Evolutionary conservation across 2,797 vertebrate genomes (phyloP).

Genomic region (Molothrus aeneus): DNA sequence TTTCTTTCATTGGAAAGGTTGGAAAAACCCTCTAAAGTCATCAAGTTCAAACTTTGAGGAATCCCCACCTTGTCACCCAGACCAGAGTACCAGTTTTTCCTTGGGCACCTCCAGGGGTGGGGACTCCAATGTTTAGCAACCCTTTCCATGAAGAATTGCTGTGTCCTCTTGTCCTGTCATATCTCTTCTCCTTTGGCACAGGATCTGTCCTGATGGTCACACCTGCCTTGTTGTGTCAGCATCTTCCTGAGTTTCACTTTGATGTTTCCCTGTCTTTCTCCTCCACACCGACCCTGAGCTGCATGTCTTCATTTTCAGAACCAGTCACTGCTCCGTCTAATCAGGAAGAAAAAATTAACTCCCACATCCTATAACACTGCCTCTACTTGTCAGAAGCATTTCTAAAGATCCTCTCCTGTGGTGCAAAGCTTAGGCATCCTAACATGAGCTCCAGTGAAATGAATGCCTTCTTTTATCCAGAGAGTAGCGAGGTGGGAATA

Average conservation of each 20-base stretch:
- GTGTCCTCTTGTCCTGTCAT: not conserved
- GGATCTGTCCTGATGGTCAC: not conserved
- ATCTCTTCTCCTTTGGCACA: not conserved
- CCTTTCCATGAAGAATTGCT: not conserved
- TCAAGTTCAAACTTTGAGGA: fast-evolving
- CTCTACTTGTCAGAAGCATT: not conserved
- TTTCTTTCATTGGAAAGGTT: not conserved
- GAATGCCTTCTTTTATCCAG: not conserved
- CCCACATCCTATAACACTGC: not conserved
- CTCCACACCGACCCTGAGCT: not conserved
- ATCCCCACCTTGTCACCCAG: not conserved
- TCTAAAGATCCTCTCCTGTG: not conserved
- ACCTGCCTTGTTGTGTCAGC: not conserved
- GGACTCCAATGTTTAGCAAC: not conserved
- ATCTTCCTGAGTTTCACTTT: not conserved
- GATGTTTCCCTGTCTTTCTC: not conserved
- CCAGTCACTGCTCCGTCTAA: not conserved
- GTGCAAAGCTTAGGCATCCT: not conserved
- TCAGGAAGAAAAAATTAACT: not conserved
- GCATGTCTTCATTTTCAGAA: not conserved
- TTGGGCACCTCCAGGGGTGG: not conserved
- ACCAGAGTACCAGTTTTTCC: not conserved
- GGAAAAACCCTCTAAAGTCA: not conserved
- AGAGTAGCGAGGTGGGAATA: not conserved
- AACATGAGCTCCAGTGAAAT: not conserved